Evolutionary conservation across 2,888 invertebrate species (phyloP), one percentile per base, ranked within the genome.

Genomic region (Cephus rjabovi): DNA sequence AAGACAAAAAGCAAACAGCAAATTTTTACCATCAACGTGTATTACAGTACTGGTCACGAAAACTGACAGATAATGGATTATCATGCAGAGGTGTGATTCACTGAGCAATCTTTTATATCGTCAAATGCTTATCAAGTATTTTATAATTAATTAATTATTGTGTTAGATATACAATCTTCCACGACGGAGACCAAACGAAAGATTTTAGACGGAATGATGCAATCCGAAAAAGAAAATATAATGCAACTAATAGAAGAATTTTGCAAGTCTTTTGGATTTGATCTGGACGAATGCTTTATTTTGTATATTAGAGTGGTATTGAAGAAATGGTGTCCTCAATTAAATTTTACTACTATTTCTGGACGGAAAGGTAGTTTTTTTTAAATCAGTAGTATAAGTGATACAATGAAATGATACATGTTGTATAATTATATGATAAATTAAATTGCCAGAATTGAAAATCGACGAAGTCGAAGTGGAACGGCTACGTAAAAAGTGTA

Each of bases 281-380:
- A 92, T 78, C 77, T 88, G 4, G 89, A 91, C 75, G 86, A 89
- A 75, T 91, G 92, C 77, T 89, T 92, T 35, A 81, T 90, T 37
- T 82, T 89, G 30, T 93, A 92, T 84, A 85, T 93, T 74, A 84
- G 91, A 83, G 88, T 86, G 34, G 79, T 89, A 37, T 81, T 93
- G 71, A 84, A 88, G 73, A 89, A 91, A 31, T 94, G 93, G 93
- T 90, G 92, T 82, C 93, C 93, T 12, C 86, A 79, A 34, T 83
- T 86, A 70, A 82, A 79, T 34, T 71, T 83, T 31, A 76, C 76
- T 1, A 80, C 75, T 35, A 34, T 75, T 31, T 77, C 74, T 30
- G 81, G 82, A 12, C 82, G 82, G 69, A 83, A 82, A 80, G 86
- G 88, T 86, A 75, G 82, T 78, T 81, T 73, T 73, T 34, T 56